Evolutionary conservation across 1,140 invertebrate genomes (phyloP), one percentile per base, ranked within the genome.

Genomic region (Drosophila parvula): DNA sequence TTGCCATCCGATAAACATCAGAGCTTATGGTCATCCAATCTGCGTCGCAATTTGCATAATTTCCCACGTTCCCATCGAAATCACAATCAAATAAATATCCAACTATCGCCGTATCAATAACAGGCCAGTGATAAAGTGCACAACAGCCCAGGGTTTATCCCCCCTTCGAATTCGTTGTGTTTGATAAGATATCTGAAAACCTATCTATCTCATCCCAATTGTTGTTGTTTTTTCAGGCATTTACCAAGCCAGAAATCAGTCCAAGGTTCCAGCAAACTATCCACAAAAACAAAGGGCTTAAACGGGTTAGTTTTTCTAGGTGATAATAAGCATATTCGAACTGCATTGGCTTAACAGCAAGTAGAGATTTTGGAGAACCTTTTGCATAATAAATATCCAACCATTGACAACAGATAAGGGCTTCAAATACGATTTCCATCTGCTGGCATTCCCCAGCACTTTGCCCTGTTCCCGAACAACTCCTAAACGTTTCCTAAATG

Each of bases 21-120:
- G 58, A 57, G 76, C 78, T 86, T 83, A 76, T 76, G 79, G 79
- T 64, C 82, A 86, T 86, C 63, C 79, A 86, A 86, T 88, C 80
- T 83, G 76, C 71, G 78, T 43, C 61, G 63, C 84, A 77, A 88
- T 88, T 88, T 88, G 84, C 85, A 88, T 89, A 84, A 78, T 90
- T 89, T 89, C 84, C 80, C 84, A 89, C 84, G 80, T 74, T 79
- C 38, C 50, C 58, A 53, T 45, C 44, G 61, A 67, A 78, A 79
- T 61, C 53, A 65, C 62, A 75, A 67, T 59, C 74, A 67, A 64
- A 76, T 60, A 65, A 77, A 85, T 78, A 78, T 62, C 36, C 55
- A 55, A 70, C 58, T 62, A 69, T 51, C 58, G 69, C 50, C 16
- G 57, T 82, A 82, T 78, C 55, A 74, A 78, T 82, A 78, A 61